Conservation (phyloP, 2,113 vertebrate species). For the Callocephalon fimbriatum region DNA sequence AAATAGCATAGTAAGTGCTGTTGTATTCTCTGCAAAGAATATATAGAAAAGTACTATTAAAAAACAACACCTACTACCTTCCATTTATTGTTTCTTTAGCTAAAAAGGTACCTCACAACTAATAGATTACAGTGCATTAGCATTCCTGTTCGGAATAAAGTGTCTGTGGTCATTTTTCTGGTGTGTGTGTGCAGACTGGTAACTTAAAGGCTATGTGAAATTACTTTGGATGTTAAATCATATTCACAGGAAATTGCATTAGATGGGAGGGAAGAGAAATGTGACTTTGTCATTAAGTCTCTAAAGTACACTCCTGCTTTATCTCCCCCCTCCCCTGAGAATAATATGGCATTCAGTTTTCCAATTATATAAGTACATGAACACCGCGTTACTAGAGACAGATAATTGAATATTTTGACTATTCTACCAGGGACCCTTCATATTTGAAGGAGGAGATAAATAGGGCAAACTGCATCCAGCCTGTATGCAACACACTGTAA, state of each 20-base stretch:
- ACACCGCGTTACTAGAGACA: constrained; percentile 24
- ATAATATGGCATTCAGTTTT: constrained; percentile 3
- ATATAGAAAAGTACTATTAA: background rate
- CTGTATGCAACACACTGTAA: background rate
- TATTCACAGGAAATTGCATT: constrained; percentile 9
- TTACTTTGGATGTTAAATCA: background rate
- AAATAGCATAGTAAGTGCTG: background rate
- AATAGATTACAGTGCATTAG: background rate
- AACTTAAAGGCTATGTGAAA: background rate
- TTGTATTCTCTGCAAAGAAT: background rate
- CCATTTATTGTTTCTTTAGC: background rate
- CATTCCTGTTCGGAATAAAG: constrained; percentile 1
- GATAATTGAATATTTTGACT: constrained; percentile 28
- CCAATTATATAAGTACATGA: constrained; percentile 36
- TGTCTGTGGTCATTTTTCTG: background rate
- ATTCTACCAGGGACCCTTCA: constrained; percentile 33
- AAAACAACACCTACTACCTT: background rate
- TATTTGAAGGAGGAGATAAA: constrained; percentile 2
- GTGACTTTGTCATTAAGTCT: constrained; percentile 31
- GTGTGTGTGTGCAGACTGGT: background rate
- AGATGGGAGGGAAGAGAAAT: constrained; percentile 11
- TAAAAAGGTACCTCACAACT: background rate
- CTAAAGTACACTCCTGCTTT: background rate
- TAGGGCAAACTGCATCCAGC: background rate
- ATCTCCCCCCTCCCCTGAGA: background rate